phyloP scores from a whole-genome alignment of 2,113 vertebrate genomes.

The Ptilorrhoa leucosticta region DNA sequence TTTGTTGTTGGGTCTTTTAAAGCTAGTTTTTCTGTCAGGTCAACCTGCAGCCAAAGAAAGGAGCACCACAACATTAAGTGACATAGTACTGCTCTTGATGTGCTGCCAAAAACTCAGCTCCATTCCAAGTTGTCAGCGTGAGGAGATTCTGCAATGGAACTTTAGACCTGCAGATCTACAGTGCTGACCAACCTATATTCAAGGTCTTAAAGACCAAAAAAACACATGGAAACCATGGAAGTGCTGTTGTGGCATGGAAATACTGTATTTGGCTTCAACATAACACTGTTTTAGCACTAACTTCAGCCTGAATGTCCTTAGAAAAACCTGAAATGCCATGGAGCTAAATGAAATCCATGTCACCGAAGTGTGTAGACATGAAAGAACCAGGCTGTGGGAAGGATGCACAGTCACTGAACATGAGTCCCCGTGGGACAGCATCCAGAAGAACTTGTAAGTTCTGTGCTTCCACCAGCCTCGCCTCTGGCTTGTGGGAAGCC shows the following conservation, averaged over 20 bases:
- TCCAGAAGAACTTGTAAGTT: background rate
- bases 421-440: rapidly evolving
- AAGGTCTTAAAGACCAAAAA: background rate
- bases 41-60: background rate
- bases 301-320: background rate
- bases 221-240: rapidly evolving
- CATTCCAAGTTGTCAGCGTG: background rate
- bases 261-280: rapidly evolving
- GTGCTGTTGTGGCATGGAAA: rapidly evolving
- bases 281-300: background rate
- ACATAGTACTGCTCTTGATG: background rate
- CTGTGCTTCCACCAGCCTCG: background rate
- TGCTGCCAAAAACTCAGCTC: background rate
- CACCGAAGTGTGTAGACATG: rapidly evolving
- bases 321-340: background rate
- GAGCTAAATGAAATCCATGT: background rate
- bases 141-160: background rate
- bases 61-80: background rate
- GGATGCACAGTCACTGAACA: background rate
- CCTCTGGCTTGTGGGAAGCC: rapidly evolving
- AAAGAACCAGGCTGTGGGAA: background rate
- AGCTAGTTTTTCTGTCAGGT: background rate
- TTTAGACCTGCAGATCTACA: background rate
- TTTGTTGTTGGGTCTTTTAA: background rate
- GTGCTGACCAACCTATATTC: background rate